These are phyloP conservation scores for Coreius guichenoti DNA, from an alignment of 2,797 vertebrate species.

Conservation along the genomic window DNA sequence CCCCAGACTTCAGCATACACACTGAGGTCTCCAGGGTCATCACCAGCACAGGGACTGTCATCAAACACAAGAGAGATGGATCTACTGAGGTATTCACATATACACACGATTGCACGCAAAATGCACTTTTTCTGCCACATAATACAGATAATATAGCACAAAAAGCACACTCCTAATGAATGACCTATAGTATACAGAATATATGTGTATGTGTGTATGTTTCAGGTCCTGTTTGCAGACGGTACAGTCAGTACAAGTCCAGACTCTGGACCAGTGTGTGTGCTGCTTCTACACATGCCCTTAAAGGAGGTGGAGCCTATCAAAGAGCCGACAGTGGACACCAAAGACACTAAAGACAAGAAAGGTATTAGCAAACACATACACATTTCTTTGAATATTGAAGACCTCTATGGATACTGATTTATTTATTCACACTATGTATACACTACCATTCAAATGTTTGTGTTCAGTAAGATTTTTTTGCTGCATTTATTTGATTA, in stretches of 20 bases:
- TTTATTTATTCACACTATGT: background rate
- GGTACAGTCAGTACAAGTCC: constrained; percentile 81
- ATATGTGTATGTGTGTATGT: constrained; percentile 25
- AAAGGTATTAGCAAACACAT: constrained; percentile 59
- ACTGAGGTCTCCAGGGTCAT: constrained; percentile 84
- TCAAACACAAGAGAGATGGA: constrained; percentile 86
- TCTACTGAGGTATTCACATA: constrained; percentile 82
- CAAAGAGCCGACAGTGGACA: constrained; percentile 35
- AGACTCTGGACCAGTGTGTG: constrained; percentile 80
- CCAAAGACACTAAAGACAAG: constrained; percentile 55
- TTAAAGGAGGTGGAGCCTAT: constrained; percentile 43
- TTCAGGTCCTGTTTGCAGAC: constrained; percentile 89
- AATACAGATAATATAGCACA: background rate
- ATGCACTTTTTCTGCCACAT: background rate
- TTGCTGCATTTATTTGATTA: background rate
- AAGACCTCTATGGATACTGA: background rate
- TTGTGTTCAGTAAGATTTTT: no score
- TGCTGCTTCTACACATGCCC: constrained; percentile 53
- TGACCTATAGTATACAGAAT: background rate
- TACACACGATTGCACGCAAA: background rate
- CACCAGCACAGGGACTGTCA: constrained; percentile 85
- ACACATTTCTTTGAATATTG: background rate
- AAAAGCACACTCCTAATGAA: background rate
- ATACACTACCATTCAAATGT: no score
- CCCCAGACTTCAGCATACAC: constrained; percentile 54